Evolutionary conservation across 2,797 vertebrate species (phyloP).

Genomic region (Schizothorax lantsangensis): DNA sequence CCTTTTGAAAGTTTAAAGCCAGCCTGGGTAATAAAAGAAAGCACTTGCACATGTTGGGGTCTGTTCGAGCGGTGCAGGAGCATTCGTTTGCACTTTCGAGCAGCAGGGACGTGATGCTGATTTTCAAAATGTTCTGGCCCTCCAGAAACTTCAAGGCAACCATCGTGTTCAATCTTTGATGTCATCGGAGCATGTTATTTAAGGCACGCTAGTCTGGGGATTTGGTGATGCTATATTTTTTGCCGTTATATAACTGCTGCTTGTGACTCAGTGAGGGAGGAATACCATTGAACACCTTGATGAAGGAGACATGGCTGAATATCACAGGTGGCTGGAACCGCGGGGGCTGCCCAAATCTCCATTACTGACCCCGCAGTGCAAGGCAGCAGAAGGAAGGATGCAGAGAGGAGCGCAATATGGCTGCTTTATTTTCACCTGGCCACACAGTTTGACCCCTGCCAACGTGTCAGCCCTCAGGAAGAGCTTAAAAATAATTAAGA

Average conservation of each 20-base stretch:
- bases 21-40: constrained; percentile 43
- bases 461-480: constrained; percentile 77
- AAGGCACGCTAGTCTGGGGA: constrained; percentile 25
- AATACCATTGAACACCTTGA: constrained; percentile 67
- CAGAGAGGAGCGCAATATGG: constrained; percentile 80
- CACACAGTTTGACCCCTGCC: constrained; percentile 85
- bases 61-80: neutral
- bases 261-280: constrained; percentile 61
- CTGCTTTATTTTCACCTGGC: constrained; percentile 83
- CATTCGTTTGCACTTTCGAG: constrained; percentile 1
- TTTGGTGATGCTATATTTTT: constrained; percentile 49
- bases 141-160: constrained; percentile 24
- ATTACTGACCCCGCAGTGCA: constrained; percentile 75
- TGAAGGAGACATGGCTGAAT: constrained; percentile 72
- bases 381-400: constrained; percentile 71
- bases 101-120: neutral
- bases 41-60: constrained; percentile 22
- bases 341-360: constrained; percentile 77
- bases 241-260: constrained; percentile 52
- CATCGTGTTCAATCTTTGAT: constrained; percentile 47
- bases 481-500: constrained; percentile 84
- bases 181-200: constrained; percentile 53
- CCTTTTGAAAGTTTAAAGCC: constrained; percentile 49
- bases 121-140: constrained; percentile 30
- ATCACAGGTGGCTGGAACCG: constrained; percentile 82